phyloP scores from a whole-genome alignment of 2,797 vertebrate species.

The Natrix natrix region DNA sequence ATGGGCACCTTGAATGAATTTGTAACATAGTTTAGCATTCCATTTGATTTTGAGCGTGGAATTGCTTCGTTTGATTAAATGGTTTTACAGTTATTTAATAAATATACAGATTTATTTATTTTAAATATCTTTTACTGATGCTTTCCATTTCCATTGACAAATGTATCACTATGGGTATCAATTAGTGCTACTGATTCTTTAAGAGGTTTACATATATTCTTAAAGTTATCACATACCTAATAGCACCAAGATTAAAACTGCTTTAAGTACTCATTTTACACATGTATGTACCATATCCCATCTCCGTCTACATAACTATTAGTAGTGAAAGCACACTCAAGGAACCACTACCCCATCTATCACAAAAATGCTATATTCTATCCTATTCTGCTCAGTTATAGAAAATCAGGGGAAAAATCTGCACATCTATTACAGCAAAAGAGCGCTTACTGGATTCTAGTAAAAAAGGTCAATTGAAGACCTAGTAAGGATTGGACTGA shows the following conservation, averaged over 20 bases:
- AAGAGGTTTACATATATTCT: neutral
- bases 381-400: neutral
- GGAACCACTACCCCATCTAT: neutral
- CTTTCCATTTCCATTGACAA: neutral
- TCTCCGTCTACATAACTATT: neutral
- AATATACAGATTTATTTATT: neutral
- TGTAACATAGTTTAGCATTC: neutral
- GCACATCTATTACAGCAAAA: neutral
- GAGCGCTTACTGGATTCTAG: neutral
- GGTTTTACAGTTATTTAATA: neutral
- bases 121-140: neutral
- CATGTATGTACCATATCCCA: neutral
- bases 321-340: neutral
- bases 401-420: neutral
- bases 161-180: neutral
- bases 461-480: neutral
- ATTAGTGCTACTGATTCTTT: neutral
- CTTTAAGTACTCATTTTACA: neutral
- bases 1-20: neutral
- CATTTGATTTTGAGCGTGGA: neutral
- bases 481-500: conserved; percentile 10
- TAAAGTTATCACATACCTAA: neutral
- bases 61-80: neutral
- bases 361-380: neutral
- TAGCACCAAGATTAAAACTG: neutral